Evolutionary conservation across 2,797 vertebrate genomes (phyloP).

Genomic region (Hozukius guyotensis): DNA sequence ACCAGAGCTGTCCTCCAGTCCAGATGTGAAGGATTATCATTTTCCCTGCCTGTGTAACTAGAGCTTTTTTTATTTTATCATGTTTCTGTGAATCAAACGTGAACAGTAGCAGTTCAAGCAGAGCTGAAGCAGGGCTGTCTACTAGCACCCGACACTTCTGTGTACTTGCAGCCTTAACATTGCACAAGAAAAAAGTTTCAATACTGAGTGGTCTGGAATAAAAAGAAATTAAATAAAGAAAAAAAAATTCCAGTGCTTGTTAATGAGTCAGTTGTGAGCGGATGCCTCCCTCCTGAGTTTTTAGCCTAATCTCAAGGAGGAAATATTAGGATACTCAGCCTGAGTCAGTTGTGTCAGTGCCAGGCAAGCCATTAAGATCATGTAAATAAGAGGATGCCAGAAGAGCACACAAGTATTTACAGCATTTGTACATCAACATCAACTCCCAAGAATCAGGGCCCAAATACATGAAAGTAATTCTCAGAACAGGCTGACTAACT

Average conservation of each 20-base stretch:
- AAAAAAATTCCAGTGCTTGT: constrained; percentile 18
- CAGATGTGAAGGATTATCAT: neutral
- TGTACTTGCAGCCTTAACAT: constrained; percentile 1
- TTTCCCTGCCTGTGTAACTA: neutral
- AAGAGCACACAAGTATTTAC: constrained; percentile 59
- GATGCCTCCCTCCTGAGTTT: constrained; percentile 17
- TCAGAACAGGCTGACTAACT: neutral
- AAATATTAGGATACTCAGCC: constrained; percentile 7
- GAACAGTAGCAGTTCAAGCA: neutral
- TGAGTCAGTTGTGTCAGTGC: constrained; percentile 10
- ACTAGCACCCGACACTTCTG: neutral
- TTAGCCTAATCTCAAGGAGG: neutral
- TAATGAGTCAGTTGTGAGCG: constrained; percentile 22
- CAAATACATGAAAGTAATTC: neutral
- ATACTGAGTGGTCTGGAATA: constrained; percentile 41
- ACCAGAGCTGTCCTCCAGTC: neutral
- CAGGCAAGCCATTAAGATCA: constrained; percentile 15
- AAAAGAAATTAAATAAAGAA: neutral
- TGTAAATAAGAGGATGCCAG: constrained; percentile 32
- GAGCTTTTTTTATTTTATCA: neutral
- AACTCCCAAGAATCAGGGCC: constrained; percentile 8
- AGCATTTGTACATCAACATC: constrained; percentile 53
- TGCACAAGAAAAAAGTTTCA: constrained; percentile 7
- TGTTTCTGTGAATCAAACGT: neutral
- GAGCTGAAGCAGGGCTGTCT: neutral